Evolutionary conservation across 2,888 invertebrate species (phyloP), one percentile per base, ranked within the genome.

Genomic region (Eurytoma californica): DNA sequence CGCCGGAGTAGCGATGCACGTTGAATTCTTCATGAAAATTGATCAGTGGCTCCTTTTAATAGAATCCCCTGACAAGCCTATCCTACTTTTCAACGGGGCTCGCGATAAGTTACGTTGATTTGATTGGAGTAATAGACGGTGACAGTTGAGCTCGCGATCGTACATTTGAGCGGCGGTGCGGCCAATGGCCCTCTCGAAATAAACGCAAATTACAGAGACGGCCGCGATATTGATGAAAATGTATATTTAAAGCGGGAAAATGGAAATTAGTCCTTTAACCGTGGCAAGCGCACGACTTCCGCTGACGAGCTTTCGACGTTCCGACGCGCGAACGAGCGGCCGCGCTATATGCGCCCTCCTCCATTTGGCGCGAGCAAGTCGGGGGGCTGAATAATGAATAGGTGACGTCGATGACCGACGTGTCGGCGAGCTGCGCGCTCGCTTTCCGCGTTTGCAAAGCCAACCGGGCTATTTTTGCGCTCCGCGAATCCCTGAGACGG

Each of bases 401-500:
- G 13, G 51, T 66, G 66, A 72, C 66, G 77, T 77, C 67, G 77
- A 77, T 72, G 77, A 70, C 66, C 77, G 70, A 68, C 68, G 73
- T n/a, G 51, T 13, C 55, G 30, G 3, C 9, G 49, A n/a, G 60
- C 39, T 30, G 14, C 14, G 49, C 49, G 49, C 49, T 28, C 61
- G 28, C 28, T 61, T 61, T 61, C 30, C 66, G 30, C n/a, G 20
- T 20, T 24, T 3, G 39, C 39, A 0, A 39, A 39, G 39, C 39
- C 39, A 39, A 39, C 13, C 3, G 18, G 47, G 67, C 67, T 67
- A 67, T 67, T 69, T 69, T 69, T 39, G 39, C 39, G 30, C n/a
- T 30, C 28, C n/a, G 58, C 20, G 57, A 5, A 39, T 9, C 39
- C 39, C 39, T 39, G 39, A 39, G 39, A 39, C 66, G 66, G 58